Base-by-base conservation (phyloP, 2,113 vertebrate species). In the Spermophilus dauricus region DNA sequence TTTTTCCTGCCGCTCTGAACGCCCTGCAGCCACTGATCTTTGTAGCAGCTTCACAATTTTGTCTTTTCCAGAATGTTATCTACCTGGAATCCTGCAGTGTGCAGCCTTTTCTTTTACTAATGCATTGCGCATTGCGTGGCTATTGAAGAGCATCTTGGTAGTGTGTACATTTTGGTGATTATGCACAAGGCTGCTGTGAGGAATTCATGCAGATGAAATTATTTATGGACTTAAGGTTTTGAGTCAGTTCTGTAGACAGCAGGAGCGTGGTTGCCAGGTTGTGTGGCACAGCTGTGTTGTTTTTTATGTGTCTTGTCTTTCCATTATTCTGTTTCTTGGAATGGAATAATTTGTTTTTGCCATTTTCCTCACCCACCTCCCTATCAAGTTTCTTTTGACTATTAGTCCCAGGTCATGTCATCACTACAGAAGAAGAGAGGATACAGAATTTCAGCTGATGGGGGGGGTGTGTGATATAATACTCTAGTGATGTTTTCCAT, bases 81-180 rank as follows among this genome's bases (percentile, higher is more conserved):
- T 58, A 58, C 56, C 20, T 58, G 56, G 56, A 58, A 22, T 67
- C 28, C 58, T 75, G 26, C 28, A 69, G 4, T 75, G 30, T 53
- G 30, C 45, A 84, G 18, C 61, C 24, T 78, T 89, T 84, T 91
- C 26, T 73, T 94, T 56, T 42, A 78, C 53, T 65, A 86, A 76
- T 78, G 56, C 56, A 45, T 82, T 72, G 17, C 67, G 8, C 56
- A 45, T 82, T 72, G 13, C 61, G 5, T 84, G 16, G 24, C 20
- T 72, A 0, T 32, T 86, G 75, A 95, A 84, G 39, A 22, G 86
- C 22, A 92, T 86, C 72, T 97, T 86, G 65, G 80, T 58, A 86
- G 34, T 94, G 30, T 81, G 48, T n/a, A 76, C 24, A 75, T 85
- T 94, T 78, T 61, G 39, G 4, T 82, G 61, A 58, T 89, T 89